Percentiles rank a stretch among this genome's conserved stretches.
These are phyloP conservation scores for Leptoclinus maculatus DNA, from an alignment of 2,797 vertebrate genomes.

Conservation along the genomic window DNA sequence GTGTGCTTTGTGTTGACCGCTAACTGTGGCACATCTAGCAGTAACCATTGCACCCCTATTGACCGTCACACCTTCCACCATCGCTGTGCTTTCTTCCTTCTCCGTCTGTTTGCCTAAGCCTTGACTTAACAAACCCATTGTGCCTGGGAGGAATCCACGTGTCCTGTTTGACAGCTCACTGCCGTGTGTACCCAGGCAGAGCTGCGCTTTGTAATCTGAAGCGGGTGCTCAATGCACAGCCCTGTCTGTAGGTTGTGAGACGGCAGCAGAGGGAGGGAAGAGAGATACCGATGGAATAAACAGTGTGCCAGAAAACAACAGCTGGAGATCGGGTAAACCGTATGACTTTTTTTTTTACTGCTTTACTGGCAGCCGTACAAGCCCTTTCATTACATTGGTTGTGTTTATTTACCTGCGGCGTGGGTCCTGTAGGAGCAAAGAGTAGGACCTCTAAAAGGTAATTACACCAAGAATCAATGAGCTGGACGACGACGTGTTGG, in stretches of 20 bases:
- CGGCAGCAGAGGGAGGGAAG: slow-evolving; percentile 47
- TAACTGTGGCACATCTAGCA: neutral
- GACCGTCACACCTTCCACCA: slow-evolving; percentile 56
- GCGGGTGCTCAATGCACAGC: slow-evolving; percentile 71
- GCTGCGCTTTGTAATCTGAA: slow-evolving; percentile 77
- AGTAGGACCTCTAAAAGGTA: slow-evolving; percentile 35
- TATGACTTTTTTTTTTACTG: slow-evolving; percentile 29
- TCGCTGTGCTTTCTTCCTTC: slow-evolving; percentile 47
- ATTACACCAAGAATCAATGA: slow-evolving; percentile 43
- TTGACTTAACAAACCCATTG: slow-evolving; percentile 68
- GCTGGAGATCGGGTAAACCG: slow-evolving; percentile 56
- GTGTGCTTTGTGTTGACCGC: neutral
- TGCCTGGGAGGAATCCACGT: slow-evolving; percentile 64
- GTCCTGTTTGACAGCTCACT: slow-evolving; percentile 76
- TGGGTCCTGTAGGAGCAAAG: slow-evolving; percentile 41
- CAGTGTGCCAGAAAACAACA: slow-evolving; percentile 56
- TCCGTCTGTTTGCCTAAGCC: slow-evolving; percentile 71
- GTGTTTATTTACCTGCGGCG: slow-evolving; percentile 50
- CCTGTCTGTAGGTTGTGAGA: slow-evolving; percentile 71
- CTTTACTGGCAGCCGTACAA: slow-evolving; percentile 44
- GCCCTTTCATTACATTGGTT: slow-evolving; percentile 50
- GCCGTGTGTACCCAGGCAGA: slow-evolving; percentile 73
- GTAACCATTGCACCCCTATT: slow-evolving; percentile 7
- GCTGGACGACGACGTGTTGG: neutral
- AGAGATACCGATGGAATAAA: slow-evolving; percentile 47